Evolutionary conservation across 1,140 invertebrate genomes (phyloP), one percentile per base, ranked within the genome.

Genomic region (Saxidomus purpurata): DNA sequence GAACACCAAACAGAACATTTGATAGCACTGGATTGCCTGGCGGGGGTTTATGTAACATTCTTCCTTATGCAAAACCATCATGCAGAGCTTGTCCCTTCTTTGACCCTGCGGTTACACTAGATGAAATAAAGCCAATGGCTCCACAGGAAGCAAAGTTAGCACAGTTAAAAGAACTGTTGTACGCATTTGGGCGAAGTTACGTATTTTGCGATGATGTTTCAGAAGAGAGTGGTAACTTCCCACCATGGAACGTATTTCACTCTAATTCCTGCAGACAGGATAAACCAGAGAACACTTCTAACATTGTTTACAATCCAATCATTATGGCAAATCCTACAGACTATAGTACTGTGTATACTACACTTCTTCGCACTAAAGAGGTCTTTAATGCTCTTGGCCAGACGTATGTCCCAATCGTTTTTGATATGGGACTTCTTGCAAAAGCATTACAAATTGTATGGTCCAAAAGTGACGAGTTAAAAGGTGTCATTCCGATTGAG

Each of bases 341-440:
- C 19, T 81, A 88, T 49, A 88, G 25, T 71, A 81, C 86, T 34
- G 43, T 87, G 1, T 87, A 87, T 43, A 87, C 86, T 38, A 80
- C 59, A 47, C 38, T 81, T 22, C 34, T 31, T 28, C 22, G 61
- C 2, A 19, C 38, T 1, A 87, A 80, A 36, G 86, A 87, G 61
- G 2, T 8, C 3, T 67, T 87, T 38, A 59, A 59, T 59, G 52
- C 25, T 4, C 36, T 76, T n/a, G 67, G 76, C 28, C 74, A 87
- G 28, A 47, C 17, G 9, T 6, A 28, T 80, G 11, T 6, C 22
- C 59, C 74, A 11, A 28, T 87, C 34, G 13, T 67, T n/a, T 77
- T 87, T 77, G 71, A 87, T 31, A 87, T 87, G 84, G 52, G 84
- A 19, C 34, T 77, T 17, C 71, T 87, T 17, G 22, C 47, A 8